A percentile compares a stretch with the other conserved stretches of the same genome.
Evolutionary conservation across 2,113 vertebrate genomes (phyloP).

Genomic region (Oreochromis aureus): DNA sequence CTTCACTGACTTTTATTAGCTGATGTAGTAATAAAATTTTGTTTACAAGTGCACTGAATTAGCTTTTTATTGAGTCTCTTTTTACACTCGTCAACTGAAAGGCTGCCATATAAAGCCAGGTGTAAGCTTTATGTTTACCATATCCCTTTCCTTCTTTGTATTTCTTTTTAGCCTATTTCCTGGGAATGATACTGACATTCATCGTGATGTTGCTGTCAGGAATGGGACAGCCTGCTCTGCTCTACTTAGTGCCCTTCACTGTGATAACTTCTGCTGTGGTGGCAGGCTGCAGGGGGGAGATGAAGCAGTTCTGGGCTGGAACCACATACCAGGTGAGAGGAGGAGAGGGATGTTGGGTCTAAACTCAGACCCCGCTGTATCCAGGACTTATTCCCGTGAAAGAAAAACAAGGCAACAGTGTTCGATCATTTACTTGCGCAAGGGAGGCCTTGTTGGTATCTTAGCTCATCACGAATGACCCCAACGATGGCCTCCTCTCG

Average conservation of each 20-base stretch:
- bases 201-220: constrained; percentile 82
- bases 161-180: constrained; percentile 76
- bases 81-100: background rate
- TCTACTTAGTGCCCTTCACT: constrained; percentile 94
- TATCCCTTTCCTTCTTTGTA: background rate
- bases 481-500: too few relatives aligned
- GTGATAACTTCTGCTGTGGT: constrained; percentile 79
- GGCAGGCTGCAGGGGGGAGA: constrained; percentile 83
- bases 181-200: constrained; percentile 89
- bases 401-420: too few relatives aligned
- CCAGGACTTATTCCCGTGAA: too few relatives aligned
- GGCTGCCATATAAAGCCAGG: background rate
- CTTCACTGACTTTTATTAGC: background rate
- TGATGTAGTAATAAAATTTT: background rate
- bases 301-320: constrained; percentile 91
- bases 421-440: too few relatives aligned
- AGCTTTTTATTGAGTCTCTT: background rate
- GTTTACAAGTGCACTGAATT: background rate
- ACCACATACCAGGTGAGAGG: constrained; percentile 81
- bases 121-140: background rate
- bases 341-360: background rate
- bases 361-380: too few relatives aligned
- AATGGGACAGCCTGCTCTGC: constrained; percentile 91
- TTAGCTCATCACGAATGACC: too few relatives aligned
- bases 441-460: too few relatives aligned